Evolutionary conservation across 2,888 invertebrate species (phyloP).

Genomic region (Lysandra coridon): DNA sequence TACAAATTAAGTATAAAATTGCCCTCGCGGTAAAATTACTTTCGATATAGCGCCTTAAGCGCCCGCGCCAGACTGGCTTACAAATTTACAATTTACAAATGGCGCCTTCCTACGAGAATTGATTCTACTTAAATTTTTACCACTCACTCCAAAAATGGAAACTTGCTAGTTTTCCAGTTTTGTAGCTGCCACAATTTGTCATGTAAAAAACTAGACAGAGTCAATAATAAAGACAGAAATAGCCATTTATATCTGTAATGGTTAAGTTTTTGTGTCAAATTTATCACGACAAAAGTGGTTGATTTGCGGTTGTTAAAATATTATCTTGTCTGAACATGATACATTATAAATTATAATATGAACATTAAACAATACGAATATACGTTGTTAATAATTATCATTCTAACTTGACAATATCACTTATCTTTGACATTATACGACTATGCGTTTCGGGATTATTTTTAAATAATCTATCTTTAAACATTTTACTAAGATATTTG

Average conservation of each 20-base stretch:
- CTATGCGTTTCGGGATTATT: neutral
- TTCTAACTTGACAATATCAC: neutral
- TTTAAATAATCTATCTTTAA: too few species aligned
- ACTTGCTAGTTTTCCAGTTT: slow-evolving; percentile 10
- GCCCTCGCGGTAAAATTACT: too few species aligned
- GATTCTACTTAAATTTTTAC: neutral
- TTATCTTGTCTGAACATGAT: neutral
- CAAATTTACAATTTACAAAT: slow-evolving; percentile 24
- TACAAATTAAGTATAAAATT: too few species aligned
- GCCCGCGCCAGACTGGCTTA: neutral
- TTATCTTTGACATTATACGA: neutral
- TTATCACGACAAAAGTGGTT: neutral
- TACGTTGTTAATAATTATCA: neutral
- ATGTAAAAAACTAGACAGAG: neutral
- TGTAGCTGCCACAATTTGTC: slow-evolving; percentile 25
- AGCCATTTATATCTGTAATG: slow-evolving; percentile 9
- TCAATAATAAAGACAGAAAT: neutral
- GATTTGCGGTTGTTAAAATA: neutral
- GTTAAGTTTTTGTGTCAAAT: slow-evolving; percentile 11
- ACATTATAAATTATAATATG: too few species aligned
- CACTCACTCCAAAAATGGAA: slow-evolving; percentile 27
- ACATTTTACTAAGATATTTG: too few species aligned
- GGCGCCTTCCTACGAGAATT: neutral
- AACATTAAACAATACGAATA: too few species aligned
- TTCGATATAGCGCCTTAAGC: too few species aligned